These are phyloP conservation scores for Rotaria magnacalcarata DNA, from an alignment of 2,888 invertebrate genomes.

Conservation along the genomic window DNA sequence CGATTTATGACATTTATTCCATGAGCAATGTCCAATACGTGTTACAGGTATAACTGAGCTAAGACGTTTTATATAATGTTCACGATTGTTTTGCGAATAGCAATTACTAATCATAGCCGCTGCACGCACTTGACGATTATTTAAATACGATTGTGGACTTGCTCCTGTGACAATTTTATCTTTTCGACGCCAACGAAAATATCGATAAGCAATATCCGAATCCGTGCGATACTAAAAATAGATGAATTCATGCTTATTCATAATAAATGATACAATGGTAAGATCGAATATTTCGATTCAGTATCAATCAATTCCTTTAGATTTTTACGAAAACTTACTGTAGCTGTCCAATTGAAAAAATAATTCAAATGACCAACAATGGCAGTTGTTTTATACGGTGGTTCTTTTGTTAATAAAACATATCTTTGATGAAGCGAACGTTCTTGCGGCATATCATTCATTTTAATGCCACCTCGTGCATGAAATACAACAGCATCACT, in stretches of 20 bases:
- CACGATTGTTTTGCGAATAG: conserved; percentile 28
- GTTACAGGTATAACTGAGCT: background rate
- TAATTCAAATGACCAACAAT: conserved; percentile 8
- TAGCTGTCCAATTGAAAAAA: conserved; percentile 28
- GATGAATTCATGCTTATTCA: too few species aligned
- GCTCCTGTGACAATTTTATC: background rate
- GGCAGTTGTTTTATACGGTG: background rate
- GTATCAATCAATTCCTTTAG: too few species aligned
- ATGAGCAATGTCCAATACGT: background rate
- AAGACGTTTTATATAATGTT: background rate
- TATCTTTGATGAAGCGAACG: background rate
- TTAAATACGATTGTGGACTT: background rate
- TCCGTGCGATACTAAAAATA: background rate
- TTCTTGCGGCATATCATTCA: background rate
- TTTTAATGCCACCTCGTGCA: background rate
- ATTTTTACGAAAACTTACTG: background rate
- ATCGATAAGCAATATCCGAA: background rate
- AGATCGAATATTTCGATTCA: too few species aligned
- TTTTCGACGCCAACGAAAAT: conserved; percentile 22
- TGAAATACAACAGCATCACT: conserved; percentile 1
- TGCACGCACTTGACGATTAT: background rate
- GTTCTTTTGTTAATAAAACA: background rate
- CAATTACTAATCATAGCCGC: background rate
- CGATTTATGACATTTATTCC: background rate
- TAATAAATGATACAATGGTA: too few species aligned